Base-by-base conservation (phyloP, 2,888 invertebrate genomes). In the Folsomia candida region DNA sequence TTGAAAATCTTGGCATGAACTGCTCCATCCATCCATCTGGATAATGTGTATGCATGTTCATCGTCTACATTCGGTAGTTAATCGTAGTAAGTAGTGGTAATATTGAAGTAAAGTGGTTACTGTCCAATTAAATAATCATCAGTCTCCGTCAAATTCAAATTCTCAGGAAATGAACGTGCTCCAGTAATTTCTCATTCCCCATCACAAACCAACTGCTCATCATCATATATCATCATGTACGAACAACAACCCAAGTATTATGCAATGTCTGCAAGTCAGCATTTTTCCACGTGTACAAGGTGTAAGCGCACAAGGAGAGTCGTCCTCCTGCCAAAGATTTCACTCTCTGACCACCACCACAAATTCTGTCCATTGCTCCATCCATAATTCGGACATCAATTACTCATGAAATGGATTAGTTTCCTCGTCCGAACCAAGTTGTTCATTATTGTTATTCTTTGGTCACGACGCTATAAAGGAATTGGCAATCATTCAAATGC, bases 91-190 rank as follows among this genome's bases (percentile, higher is more conserved):
- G 14, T 9, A 37, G 37, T 37, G 14, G 6, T 9, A 14, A 14
- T 37, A 37, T 9, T 4, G 14, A 37, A 37, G 37, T 37, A 37
- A 37, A 37, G 37, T 37, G 37, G 37, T 37, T 37, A 37, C 62
- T 28, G 28, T 62, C 62, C 62, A 62, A 62, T 62, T 62, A 62
- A 62, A 62, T 62, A 27, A 62, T 62, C 62, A 62, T 62, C 62
- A 62, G 62, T 62, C 62, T 62, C 62, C 62, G 62, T 62, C 62
- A 62, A 62, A 60, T 27, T 62, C 27, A 37, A 37, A 37, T 37
- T 37, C 37, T 37, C 37, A 37, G 37, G 37, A 37, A 37, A 37
- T 37, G 37, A 37, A 37, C 37, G 37, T 37, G 37, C 37, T 37
- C 37, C 37, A 37, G 37, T 37, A 37, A 37, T 37, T 37, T 37